Evolutionary conservation across 2,888 invertebrate genomes (phyloP).

Genomic region (Macrosoma leucophasiata): DNA sequence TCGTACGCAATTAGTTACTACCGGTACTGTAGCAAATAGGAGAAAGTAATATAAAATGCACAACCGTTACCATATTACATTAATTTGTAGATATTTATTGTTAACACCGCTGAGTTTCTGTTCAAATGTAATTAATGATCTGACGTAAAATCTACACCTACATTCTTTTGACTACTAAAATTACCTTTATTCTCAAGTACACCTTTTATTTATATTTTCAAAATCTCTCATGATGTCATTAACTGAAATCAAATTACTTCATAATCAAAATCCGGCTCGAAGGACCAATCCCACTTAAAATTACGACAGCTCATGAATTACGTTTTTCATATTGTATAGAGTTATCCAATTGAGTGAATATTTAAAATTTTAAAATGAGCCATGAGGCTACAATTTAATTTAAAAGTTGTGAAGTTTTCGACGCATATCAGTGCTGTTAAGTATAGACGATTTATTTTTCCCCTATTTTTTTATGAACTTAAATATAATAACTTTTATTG

Average conservation of each 20-base stretch:
- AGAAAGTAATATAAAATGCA: conserved; percentile 51
- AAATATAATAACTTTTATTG: no score
- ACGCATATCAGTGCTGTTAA: conserved; percentile 58
- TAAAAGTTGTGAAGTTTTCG: conserved; percentile 55
- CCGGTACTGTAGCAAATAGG: conserved; percentile 47
- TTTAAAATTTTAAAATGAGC: conserved; percentile 29
- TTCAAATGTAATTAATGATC: no score
- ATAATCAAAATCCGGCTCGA: conserved; percentile 22
- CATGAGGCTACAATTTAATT: conserved; percentile 45
- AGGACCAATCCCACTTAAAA: conserved; percentile 20
- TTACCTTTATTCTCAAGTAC: no score
- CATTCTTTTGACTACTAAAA: no score
- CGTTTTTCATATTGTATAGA: no score
- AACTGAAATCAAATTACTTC: no score
- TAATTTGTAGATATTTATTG: conserved; percentile 42
- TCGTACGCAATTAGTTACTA: conserved; percentile 47
- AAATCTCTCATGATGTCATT: no score
- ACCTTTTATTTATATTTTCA: no score
- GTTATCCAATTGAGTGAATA: conserved; percentile 21
- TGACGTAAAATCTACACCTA: no score
- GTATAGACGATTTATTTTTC: conserved; percentile 37
- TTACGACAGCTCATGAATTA: conserved; percentile 17
- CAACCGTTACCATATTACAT: conserved; percentile 48
- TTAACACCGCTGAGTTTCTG: no score
- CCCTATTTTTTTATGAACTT: conserved; percentile 45